A percentile compares a stretch with the other conserved stretches of the same genome.
Evolutionary conservation across 1,140 invertebrate genomes (phyloP).

Genomic region (Oedothorax gibbosus): DNA sequence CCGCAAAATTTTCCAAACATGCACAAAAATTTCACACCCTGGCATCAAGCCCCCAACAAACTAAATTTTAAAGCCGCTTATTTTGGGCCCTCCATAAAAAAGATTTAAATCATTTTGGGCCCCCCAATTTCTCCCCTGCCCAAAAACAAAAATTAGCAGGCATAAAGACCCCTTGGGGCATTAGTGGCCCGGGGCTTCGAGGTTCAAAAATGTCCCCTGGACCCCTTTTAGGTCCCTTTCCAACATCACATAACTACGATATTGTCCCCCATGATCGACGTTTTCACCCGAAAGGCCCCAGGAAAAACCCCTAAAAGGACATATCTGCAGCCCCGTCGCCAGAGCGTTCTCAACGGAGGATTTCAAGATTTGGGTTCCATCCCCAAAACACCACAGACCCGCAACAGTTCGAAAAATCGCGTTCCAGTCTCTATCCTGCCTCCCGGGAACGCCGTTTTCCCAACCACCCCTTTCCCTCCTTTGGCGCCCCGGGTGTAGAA

Average conservation of each 20-base stretch:
- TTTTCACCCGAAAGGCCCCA: conserved; percentile 70
- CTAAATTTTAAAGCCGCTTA: conserved; percentile 29
- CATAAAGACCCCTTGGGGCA: conserved; percentile 39
- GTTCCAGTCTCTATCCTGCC: not conserved
- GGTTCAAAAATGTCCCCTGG: conserved; percentile 70
- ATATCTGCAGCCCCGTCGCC: not conserved
- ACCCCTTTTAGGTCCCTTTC: conserved; percentile 69
- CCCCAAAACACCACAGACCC: not conserved
- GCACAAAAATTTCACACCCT: conserved; percentile 45
- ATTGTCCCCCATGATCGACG: conserved; percentile 69
- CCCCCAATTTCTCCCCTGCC: conserved; percentile 27
- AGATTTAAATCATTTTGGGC: conserved; percentile 12
- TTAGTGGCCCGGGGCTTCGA: not conserved
- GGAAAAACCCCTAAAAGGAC: conserved; percentile 57
- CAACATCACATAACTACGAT: conserved; percentile 67
- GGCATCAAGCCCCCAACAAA: conserved; percentile 22
- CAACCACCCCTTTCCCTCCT: too few relatives aligned
- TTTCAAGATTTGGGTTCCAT: not conserved
- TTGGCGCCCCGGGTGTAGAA: too few relatives aligned
- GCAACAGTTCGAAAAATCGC: not conserved
- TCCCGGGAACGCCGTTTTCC: too few relatives aligned
- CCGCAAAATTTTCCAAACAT: conserved; percentile 24
- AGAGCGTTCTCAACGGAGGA: not conserved
- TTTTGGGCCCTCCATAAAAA: conserved; percentile 21
- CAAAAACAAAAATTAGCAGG: conserved; percentile 39